Percentiles rank a stretch among this genome's conserved stretches.
These are phyloP conservation scores for Lepilemur septentrionalis DNA, from an alignment of 2,797 vertebrate genomes.

Conservation along the genomic window DNA sequence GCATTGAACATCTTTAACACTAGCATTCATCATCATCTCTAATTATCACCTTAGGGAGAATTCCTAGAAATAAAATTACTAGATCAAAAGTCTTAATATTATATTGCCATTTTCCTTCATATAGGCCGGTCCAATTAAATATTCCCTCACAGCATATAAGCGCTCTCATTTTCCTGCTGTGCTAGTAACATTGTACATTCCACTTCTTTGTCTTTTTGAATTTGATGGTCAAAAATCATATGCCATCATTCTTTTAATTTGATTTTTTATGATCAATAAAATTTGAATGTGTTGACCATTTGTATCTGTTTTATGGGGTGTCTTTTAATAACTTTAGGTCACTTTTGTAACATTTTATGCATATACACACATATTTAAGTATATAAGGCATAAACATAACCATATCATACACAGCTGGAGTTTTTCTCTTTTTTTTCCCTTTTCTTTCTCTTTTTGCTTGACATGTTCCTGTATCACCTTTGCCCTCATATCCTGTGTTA, in stretches of 20 bases:
- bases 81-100: not conserved
- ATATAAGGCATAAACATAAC: not conserved
- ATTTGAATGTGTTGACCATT: not conserved
- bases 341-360: not conserved
- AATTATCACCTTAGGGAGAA: not conserved
- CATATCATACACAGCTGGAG: not conserved
- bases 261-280: slow-evolving; percentile 1
- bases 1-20: not conserved
- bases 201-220: not conserved
- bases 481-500: not conserved
- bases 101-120: not conserved
- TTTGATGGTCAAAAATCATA: not conserved
- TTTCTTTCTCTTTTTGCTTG: not conserved
- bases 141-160: not conserved
- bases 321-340: not conserved
- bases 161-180: not conserved
- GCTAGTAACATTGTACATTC: not conserved
- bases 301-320: not conserved
- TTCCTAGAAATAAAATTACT: not conserved
- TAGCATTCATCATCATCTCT: not conserved
- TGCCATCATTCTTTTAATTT: not conserved
- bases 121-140: not conserved
- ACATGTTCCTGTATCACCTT: not conserved
- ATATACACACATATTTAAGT: not conserved
- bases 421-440: not conserved